Base-by-base conservation (phyloP, 2,797 vertebrate species). In the Stomatorhinus walkeri region DNA sequence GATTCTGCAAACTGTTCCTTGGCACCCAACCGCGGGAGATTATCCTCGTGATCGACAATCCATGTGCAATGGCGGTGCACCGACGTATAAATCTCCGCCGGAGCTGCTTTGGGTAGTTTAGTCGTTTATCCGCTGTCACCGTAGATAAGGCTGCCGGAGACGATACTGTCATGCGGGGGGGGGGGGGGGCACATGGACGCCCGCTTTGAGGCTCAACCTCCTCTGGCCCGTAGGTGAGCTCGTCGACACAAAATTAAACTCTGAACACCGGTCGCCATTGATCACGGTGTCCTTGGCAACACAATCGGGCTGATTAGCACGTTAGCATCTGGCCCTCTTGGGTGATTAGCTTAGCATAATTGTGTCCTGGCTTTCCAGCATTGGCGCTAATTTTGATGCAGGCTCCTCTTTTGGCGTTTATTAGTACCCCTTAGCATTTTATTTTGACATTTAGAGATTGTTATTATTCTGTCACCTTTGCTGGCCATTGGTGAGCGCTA, bases 141-240 rank as follows among this genome's bases (percentile, higher is more conserved):
- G 68, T 90, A 90, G 93, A 95, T 94, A 94, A 94, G 92, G 87
- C 86, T 88, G 32, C 89, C 87, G 89, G 46, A 87, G 84, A 89
- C 93, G 94, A 95, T 94, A 94, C 94, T 92, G 90, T 89, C 91
- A 93, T 92, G 92, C 68, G 88, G 91, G 93, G 93, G 90, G 91
- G 91, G 90, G 93, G 90, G 91, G 91, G 90, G 91, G 91, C 92
- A 93, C 91, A 94, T 93, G 93, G 93, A 90, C 92, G 89, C 89
- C 54, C 88, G 89, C 90, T 91, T 90, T 91, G 51, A 72, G 0
- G 48, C 14, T 91, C 89, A 89, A 90, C 91, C 90, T 90, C 91
- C 92, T 93, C 92, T 90, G 89, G 93, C 93, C 91, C 93, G 87
- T 91, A 91, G 92, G 91, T 89, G 89, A 93, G 89, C 90, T 90